phyloP scores from a whole-genome alignment of 2,113 vertebrate genomes.

The Calidris pugnax region DNA sequence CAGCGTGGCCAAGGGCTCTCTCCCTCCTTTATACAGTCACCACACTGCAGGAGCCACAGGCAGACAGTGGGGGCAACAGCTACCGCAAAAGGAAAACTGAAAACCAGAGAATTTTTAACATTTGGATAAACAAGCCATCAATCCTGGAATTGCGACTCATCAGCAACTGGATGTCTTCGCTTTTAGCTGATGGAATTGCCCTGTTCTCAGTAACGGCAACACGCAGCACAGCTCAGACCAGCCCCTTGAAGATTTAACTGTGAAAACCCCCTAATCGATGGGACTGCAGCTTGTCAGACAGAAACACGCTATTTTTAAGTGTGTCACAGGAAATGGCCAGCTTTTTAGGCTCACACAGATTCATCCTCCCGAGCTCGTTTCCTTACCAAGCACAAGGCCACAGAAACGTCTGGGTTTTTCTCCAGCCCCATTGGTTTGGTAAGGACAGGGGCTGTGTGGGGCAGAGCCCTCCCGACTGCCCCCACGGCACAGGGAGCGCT shows the following conservation, averaged over 20 bases:
- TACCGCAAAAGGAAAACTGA: conserved; percentile 57
- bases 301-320: background rate
- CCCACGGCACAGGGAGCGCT: background rate
- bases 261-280: background rate
- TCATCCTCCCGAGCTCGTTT: background rate
- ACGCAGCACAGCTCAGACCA: background rate
- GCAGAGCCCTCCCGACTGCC: background rate
- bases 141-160: background rate
- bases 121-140: conserved; percentile 45
- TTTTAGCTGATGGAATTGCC: background rate
- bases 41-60: conserved; percentile 40
- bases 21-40: conserved; percentile 36
- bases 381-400: background rate
- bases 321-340: background rate
- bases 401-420: background rate
- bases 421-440: background rate
- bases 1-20: background rate
- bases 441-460: background rate
- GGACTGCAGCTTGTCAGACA: background rate
- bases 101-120: conserved; percentile 39
- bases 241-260: background rate
- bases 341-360: background rate
- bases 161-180: conserved; percentile 5
- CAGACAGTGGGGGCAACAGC: background rate
- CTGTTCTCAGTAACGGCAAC: background rate